Conservation (phyloP, 2,797 vertebrate species). For the Sebastes cheni region DNA sequence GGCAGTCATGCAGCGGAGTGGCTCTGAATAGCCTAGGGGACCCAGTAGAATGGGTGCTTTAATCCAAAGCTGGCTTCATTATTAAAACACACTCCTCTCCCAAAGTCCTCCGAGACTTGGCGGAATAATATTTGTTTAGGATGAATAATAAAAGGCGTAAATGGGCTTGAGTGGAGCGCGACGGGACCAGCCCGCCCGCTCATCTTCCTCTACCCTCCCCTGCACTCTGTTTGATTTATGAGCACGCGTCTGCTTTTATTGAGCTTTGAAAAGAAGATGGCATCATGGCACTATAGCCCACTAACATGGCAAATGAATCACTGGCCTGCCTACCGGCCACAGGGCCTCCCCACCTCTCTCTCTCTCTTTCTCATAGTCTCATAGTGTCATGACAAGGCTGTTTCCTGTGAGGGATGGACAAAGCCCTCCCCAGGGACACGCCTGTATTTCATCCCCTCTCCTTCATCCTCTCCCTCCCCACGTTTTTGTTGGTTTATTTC, state of each 20-base stretch:
- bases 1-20: constrained; percentile 43
- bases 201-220: constrained; percentile 54
- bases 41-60: constrained; percentile 64
- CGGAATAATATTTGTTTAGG: constrained; percentile 82
- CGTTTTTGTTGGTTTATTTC: constrained; percentile 65
- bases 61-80: constrained; percentile 72
- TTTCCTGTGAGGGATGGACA: constrained; percentile 67
- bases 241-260: constrained; percentile 72
- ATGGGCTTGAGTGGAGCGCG: constrained; percentile 64
- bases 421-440: constrained; percentile 48
- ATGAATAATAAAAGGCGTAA: constrained; percentile 77
- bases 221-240: constrained; percentile 72
- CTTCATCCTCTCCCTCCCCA: constrained; percentile 11
- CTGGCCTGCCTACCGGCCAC: constrained; percentile 19
- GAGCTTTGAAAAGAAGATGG: constrained; percentile 78
- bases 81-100: constrained; percentile 72
- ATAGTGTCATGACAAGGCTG: constrained; percentile 61
- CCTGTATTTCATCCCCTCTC: constrained; percentile 56
- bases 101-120: constrained; percentile 72
- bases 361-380: constrained; percentile 3
- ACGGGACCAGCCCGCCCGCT: constrained; percentile 52
- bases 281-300: constrained; percentile 68
- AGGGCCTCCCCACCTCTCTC: constrained; percentile 2
- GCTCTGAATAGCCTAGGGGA: constrained; percentile 62
- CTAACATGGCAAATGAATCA: constrained; percentile 80